These are phyloP conservation scores for Tethya wilhelma DNA, from an alignment of 37 sponge, comb jelly and placozoan genomes.

Conservation along the genomic window DNA sequence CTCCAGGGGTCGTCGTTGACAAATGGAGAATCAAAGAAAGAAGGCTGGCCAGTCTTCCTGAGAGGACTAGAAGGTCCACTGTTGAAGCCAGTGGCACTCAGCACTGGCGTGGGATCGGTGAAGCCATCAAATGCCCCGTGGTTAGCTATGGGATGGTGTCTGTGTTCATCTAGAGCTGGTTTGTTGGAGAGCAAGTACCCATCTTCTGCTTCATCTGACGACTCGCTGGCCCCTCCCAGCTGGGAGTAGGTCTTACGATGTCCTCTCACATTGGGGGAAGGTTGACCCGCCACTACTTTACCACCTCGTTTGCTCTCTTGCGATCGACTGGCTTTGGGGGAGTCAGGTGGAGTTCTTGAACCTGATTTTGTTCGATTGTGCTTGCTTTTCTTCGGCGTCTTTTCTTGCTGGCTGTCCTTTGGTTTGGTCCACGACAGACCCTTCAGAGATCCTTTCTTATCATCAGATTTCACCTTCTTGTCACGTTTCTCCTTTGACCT, in stretches of 20 bases:
- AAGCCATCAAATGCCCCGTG: no score
- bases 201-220: neutral
- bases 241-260: conserved; percentile 48
- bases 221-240: conserved; percentile 6
- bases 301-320: neutral
- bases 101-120: neutral
- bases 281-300: neutral
- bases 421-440: conserved; percentile 1
- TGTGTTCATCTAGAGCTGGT: neutral
- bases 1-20: neutral
- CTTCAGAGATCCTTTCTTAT: neutral
- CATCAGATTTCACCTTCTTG: neutral
- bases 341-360: conserved; percentile 41
- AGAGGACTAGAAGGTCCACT: neutral
- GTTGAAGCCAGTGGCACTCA: neutral
- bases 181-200: conserved; percentile 18
- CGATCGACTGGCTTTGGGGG: conserved; percentile 3
- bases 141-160: neutral
- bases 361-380: conserved; percentile 18
- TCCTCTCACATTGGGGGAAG: conserved; percentile 49
- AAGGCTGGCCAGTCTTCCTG: neutral
- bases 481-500: conserved; percentile 8
- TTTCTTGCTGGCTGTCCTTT: conserved; percentile 17
- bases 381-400: conserved; percentile 28
- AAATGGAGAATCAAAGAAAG: neutral